Evolutionary conservation across 2,113 vertebrate genomes (phyloP), one percentile per base, ranked within the genome.

Genomic region (Eonycteris spelaea): DNA sequence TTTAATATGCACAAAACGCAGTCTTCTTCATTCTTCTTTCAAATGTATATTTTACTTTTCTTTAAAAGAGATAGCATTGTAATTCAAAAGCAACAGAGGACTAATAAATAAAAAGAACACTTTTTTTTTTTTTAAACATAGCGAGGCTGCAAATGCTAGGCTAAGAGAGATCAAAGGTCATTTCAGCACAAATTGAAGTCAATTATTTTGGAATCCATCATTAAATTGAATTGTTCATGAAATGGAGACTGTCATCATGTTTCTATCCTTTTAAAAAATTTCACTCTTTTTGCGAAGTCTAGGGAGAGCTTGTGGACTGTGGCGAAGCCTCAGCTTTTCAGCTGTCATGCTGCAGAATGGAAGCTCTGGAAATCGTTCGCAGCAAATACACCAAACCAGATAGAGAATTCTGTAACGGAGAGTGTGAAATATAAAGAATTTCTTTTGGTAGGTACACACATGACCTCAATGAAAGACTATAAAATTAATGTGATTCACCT

Each of bases 81-180:
- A 51, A 90, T 84, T 75, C 45, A 75, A 96, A 97, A 75, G 28
- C 53, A 77, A 86, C n/a, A 73, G 22, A 88, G 92, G 92, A 79
- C 22, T 10, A 73, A 75, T 86, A 38, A 74, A 86, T 93, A 73
- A 78, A 95, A 51, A 28, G 15, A 74, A 65, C 4, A 33, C 9
- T 61, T 67, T 77, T 77, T 35, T 65, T 7, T 21, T 26, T 30
- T 59, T 33, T 40, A 86, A 48, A 68, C 43, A 91, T 10, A 75
- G 19, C 0, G 24, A 70, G 63, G 26, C 26, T 88, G 35, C 38
- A 96, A 93, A 90, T 86, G 51, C 28, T 77, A 93, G 43, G 40
- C 33, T 78, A 73, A 78, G 79, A 83, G 65, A 61, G 68, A 94
- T 71, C 96, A 95, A 95, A 97, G 91, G 68, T 95, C 86, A 77